A percentile compares a stretch with the other conserved stretches of the same genome.
These are phyloP conservation scores for Ophiothrix spiculata DNA, from an alignment of 35 echinoderm and acorn worm species.

Conservation along the genomic window DNA sequence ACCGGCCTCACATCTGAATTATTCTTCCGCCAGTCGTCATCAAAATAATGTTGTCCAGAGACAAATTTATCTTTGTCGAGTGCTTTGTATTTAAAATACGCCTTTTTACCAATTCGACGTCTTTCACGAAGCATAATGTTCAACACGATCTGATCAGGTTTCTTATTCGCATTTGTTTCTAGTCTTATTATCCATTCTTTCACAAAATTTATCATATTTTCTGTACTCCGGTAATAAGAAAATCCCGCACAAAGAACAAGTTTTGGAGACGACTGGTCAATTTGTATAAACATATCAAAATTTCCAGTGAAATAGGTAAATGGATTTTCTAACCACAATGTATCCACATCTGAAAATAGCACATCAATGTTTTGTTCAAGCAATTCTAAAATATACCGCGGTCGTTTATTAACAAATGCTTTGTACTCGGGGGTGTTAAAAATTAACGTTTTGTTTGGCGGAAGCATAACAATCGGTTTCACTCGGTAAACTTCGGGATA, in stretches of 20 bases:
- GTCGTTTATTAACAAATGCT: conserved; percentile 71
- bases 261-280: conserved; percentile 20
- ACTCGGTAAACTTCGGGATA: conserved; percentile 45
- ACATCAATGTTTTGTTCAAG: conserved; percentile 60
- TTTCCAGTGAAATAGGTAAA: conserved; percentile 63
- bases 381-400: conserved; percentile 50
- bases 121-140: conserved; percentile 34
- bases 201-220: conserved; percentile 41
- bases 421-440: conserved; percentile 54
- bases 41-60: conserved; percentile 53
- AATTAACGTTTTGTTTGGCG: background rate
- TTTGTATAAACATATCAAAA: conserved; percentile 66
- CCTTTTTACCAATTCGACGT: background rate
- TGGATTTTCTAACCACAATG: conserved; percentile 72
- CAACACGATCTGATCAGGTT: conserved; percentile 60
- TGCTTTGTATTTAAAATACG: conserved; percentile 25
- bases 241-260: conserved; percentile 66
- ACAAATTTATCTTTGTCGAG: conserved; percentile 43
- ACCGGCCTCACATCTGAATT: conserved; percentile 31
- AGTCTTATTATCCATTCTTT: conserved; percentile 41
- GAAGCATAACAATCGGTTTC: background rate
- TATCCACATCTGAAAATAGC: conserved; percentile 78
- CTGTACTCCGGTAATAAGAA: conserved; percentile 59
- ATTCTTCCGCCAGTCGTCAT: conserved; percentile 27
- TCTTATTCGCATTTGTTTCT: conserved; percentile 18